Evolutionary conservation across 2,888 invertebrate species (phyloP).

Genomic region (Sinopyrophorus schimmeli): DNA sequence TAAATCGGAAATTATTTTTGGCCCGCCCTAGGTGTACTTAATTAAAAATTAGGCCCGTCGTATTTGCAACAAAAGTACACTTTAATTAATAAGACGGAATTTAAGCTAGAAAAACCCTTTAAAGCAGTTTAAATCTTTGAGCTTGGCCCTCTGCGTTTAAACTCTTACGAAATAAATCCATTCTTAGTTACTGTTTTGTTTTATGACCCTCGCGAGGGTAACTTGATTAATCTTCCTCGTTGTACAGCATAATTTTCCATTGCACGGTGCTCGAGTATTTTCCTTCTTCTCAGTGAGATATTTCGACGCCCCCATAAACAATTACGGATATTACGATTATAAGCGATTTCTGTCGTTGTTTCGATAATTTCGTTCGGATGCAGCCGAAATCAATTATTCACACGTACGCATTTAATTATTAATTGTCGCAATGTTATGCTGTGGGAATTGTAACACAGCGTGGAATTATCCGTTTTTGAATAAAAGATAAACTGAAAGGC

Average conservation of each 20-base stretch:
- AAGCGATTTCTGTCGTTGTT: constrained; percentile 5
- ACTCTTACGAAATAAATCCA: constrained; percentile 44
- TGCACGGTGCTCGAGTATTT: constrained; percentile 18
- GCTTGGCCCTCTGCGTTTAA: constrained; percentile 32
- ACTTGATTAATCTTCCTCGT: constrained; percentile 43
- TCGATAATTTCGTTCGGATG: constrained; percentile 4
- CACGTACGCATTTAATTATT: constrained; percentile 17
- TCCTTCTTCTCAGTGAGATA: constrained; percentile 8
- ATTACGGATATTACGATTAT: constrained; percentile 8
- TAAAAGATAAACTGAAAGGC: background rate
- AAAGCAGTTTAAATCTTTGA: constrained; percentile 25
- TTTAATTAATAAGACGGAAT: constrained; percentile 28
- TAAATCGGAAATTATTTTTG: too few species aligned
- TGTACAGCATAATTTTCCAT: constrained; percentile 33
- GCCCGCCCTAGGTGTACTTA: too few species aligned
- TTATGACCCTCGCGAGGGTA: constrained; percentile 40
- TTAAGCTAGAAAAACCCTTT: constrained; percentile 27
- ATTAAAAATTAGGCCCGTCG: too few species aligned
- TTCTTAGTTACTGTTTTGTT: constrained; percentile 44
- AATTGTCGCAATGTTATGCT: constrained; percentile 16
- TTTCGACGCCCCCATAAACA: constrained; percentile 10
- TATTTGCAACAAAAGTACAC: too few species aligned
- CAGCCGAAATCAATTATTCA: constrained; percentile 18
- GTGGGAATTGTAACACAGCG: constrained; percentile 10
- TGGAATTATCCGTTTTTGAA: constrained; percentile 7